Evolutionary conservation across 2,113 vertebrate species (phyloP).

Genomic region (Rhinogobius similis): DNA sequence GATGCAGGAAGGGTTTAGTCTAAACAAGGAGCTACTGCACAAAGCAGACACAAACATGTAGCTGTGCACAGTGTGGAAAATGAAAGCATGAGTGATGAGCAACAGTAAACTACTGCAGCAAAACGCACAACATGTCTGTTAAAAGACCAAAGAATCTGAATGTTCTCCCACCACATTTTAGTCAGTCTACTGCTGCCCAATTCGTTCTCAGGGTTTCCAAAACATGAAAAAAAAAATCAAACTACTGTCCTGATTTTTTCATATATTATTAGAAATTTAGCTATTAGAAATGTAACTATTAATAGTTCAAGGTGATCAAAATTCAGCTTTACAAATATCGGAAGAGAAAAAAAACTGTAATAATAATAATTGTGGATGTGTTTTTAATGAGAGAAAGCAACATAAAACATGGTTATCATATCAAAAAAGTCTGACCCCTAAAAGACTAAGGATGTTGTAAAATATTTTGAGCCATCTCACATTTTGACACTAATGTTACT

Average conservation of each 20-base stretch:
- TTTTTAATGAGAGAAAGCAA: too few species aligned
- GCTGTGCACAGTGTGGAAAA: not conserved
- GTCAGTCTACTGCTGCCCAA: not conserved
- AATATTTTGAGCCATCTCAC: too few species aligned
- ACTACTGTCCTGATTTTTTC: too few species aligned
- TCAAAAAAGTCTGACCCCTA: too few species aligned
- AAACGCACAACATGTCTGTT: slow-evolving; percentile 14
- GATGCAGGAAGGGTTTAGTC: not conserved
- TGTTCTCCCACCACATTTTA: not conserved
- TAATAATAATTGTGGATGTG: too few species aligned
- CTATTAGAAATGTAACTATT: too few species aligned
- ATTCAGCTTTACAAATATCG: too few species aligned
- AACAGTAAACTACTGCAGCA: slow-evolving; percentile 17
- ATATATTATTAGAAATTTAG: too few species aligned
- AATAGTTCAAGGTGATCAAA: too few species aligned
- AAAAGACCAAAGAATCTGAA: not conserved
- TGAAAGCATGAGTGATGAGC: slow-evolving; percentile 13
- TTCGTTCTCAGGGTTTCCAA: slow-evolving; percentile 10
- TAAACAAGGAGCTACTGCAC: not conserved
- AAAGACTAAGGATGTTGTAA: too few species aligned
- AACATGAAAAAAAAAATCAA: not conserved
- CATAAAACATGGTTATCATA: too few species aligned
- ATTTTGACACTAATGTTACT: not conserved
- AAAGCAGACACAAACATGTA: slow-evolving; percentile 4
- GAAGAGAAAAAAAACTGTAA: too few species aligned